Evolutionary conservation across 2,888 invertebrate species (phyloP), one percentile per base, ranked within the genome.

Genomic region (Plemyria rubiginata): DNA sequence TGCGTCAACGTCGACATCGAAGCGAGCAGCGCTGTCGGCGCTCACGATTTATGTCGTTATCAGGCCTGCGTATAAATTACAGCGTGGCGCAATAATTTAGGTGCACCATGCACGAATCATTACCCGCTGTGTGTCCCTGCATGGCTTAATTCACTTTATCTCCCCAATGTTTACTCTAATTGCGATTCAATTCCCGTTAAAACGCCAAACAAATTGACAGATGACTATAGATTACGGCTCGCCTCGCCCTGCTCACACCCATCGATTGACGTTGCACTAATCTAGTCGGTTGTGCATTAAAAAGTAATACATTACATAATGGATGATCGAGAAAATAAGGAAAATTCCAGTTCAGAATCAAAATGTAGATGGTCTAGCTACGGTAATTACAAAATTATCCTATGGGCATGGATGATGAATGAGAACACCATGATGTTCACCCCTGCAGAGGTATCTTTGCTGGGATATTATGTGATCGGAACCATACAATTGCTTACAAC

Each of bases 91-190:
- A 88, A 91, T 92, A 92, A 92, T 91, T 92, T 91, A 90, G 91
- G 88, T 86, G 86, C 86, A 86, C 90, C 84, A 86, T 88, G 87
- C 89, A 90, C 90, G 92, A 89, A 91, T 92, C 90, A 90, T 92
- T 92, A 87, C 92, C 89, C 90, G 86, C 90, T 89, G 91, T 82
- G 91, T 82, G 88, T 76, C 74, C 79, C 80, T 79, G 80, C 81
- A 81, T 81, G 81, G 79, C 85, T 88, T 88, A 88, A 90, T 91
- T 90, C 86, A 86, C 84, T 89, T 89, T 90, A 89, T 88, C 85
- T 85, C 80, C 72, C 80, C 78, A 81, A 82, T 81, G 79, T 85
- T 87, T 84, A 83, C 79, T 85, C 82, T 83, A 87, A 88, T 82
- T 80, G 81, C 77, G 76, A 80, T 85, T 86, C 82, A 81, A 87